phyloP scores from a whole-genome alignment of 2,888 invertebrate species.

The Scaptomyza cyrtandrae region DNA sequence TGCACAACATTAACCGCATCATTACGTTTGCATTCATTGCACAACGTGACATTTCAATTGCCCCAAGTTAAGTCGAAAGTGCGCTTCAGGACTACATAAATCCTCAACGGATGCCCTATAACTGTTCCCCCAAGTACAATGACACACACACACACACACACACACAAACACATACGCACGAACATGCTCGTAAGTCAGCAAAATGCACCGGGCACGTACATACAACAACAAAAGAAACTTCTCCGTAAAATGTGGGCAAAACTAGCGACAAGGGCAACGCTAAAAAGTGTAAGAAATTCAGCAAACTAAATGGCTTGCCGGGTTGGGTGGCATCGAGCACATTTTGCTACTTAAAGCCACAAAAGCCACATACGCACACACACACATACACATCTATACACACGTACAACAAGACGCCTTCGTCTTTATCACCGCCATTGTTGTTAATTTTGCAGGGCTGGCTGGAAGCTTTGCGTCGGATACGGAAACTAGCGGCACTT shows the following conservation, averaged over 20 bases:
- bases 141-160: no score
- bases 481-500: slow-evolving; percentile 79
- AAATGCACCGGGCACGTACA: slow-evolving; percentile 54
- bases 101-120: slow-evolving; percentile 45
- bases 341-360: slow-evolving; percentile 77
- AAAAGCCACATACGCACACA: slow-evolving; percentile 65
- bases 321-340: slow-evolving; percentile 41
- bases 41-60: slow-evolving; percentile 78
- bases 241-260: slow-evolving; percentile 63
- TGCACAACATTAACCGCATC: slow-evolving; percentile 67
- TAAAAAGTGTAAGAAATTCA: slow-evolving; percentile 77
- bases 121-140: slow-evolving; percentile 43
- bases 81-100: slow-evolving; percentile 68
- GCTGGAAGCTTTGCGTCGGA: slow-evolving; percentile 69
- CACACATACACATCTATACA: slow-evolving; percentile 16
- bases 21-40: slow-evolving; percentile 77
- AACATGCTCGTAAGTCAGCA: slow-evolving; percentile 41
- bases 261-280: slow-evolving; percentile 57
- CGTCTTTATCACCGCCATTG: slow-evolving; percentile 79
- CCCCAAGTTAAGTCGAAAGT: slow-evolving; percentile 63
- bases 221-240: slow-evolving; percentile 45
- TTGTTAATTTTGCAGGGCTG: slow-evolving; percentile 77
- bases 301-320: slow-evolving; percentile 59
- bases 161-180: slow-evolving; percentile 15
- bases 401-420: slow-evolving; percentile 45